A percentile compares a stretch with the other conserved stretches of the same genome.
phyloP scores from a whole-genome alignment of 2,797 vertebrate genomes.

The Austrolebias charrua region DNA sequence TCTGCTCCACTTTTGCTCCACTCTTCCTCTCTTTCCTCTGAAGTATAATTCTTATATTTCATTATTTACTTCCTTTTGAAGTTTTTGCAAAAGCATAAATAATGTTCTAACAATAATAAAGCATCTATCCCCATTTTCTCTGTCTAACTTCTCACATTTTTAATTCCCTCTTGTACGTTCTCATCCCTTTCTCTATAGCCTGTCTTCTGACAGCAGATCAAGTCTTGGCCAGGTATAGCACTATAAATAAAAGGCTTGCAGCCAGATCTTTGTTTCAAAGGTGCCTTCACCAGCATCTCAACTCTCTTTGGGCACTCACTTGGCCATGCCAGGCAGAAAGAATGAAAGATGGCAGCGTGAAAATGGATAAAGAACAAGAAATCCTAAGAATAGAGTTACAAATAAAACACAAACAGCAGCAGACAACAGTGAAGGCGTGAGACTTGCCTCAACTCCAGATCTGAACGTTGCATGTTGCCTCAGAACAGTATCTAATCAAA shows the following conservation, averaged over 20 bases:
- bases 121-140: slow-evolving; percentile 1
- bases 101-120: slow-evolving; percentile 31
- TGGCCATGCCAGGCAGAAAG: slow-evolving; percentile 52
- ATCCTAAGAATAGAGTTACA: background rate
- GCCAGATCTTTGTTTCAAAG: slow-evolving; percentile 57
- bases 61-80: slow-evolving; percentile 25
- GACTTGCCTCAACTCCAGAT: slow-evolving; percentile 26
- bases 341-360: slow-evolving; percentile 31
- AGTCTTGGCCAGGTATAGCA: slow-evolving; percentile 55
- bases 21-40: slow-evolving; percentile 31
- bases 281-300: slow-evolving; percentile 55
- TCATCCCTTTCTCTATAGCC: slow-evolving; percentile 25
- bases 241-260: slow-evolving; percentile 64
- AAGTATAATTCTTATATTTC: slow-evolving; percentile 47
- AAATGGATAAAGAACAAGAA: slow-evolving; percentile 4
- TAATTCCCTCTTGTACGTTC: slow-evolving; percentile 24
- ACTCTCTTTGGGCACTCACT: slow-evolving; percentile 46
- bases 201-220: slow-evolving; percentile 49
- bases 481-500: slow-evolving; percentile 46
- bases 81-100: slow-evolving; percentile 41
- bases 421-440: slow-evolving; percentile 10
- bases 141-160: slow-evolving; percentile 27
- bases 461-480: slow-evolving; percentile 28
- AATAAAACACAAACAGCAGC: slow-evolving; percentile 17
- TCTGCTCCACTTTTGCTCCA: slow-evolving; percentile 43